Conservation (phyloP, 2,113 vertebrate species). For the Tragelaphus imberbis region DNA sequence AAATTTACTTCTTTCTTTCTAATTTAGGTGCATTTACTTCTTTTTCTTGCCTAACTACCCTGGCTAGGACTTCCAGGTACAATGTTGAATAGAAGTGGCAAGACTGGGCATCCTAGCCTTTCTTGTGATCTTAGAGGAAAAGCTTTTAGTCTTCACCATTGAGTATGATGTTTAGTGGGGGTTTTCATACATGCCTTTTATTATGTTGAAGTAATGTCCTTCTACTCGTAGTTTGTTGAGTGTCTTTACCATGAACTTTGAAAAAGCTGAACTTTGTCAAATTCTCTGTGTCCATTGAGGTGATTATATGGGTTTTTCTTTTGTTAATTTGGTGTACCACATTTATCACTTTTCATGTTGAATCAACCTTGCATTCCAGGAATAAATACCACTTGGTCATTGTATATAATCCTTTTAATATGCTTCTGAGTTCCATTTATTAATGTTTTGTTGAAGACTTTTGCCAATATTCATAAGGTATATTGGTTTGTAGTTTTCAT, state of each 20-base stretch:
- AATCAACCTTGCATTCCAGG: not conserved
- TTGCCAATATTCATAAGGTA: not conserved
- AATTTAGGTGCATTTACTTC: not conserved
- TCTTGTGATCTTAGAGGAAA: not conserved
- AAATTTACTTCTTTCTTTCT: not conserved
- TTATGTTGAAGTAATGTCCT: not conserved
- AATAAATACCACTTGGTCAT: not conserved
- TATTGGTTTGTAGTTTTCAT: not conserved
- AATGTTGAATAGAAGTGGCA: not conserved
- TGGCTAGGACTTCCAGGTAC: not conserved
- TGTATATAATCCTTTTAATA: not conserved
- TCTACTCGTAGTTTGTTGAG: not conserved
- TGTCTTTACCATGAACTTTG: not conserved
- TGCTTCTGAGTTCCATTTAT: not conserved
- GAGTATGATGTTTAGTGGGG: not conserved
- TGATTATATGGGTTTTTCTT: not conserved
- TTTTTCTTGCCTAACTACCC: not conserved
- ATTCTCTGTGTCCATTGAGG: not conserved
- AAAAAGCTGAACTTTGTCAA: not conserved
- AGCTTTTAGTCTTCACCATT: not conserved
- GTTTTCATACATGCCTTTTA: not conserved
- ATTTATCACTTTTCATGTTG: not conserved
- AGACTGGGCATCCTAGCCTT: not conserved
- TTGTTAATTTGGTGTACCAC: not conserved
- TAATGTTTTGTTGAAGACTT: not conserved